phyloP scores from a whole-genome alignment of 2,797 vertebrate species.

The Lagodon rhomboides region DNA sequence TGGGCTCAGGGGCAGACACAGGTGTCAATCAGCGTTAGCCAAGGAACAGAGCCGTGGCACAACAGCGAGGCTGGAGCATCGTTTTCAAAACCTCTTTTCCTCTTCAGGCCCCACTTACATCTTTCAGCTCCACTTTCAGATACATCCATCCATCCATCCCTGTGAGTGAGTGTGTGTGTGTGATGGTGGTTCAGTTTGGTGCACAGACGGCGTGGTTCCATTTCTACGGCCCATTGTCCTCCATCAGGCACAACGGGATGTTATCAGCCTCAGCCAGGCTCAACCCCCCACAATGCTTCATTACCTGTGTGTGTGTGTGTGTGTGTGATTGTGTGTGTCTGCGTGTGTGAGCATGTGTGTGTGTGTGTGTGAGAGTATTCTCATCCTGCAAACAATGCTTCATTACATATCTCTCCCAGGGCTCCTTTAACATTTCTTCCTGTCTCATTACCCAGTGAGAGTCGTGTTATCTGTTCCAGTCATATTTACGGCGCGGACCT shows the following conservation, averaged over 20 bases:
- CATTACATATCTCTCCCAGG: constrained; percentile 70
- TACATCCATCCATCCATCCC: constrained; percentile 56
- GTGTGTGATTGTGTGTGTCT: constrained; percentile 36
- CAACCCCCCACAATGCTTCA: constrained; percentile 79
- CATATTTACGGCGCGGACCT: constrained; percentile 74
- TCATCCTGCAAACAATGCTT: constrained; percentile 73
- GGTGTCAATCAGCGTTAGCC: constrained; percentile 34
- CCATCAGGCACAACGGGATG: constrained; percentile 78
- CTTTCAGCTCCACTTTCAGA: constrained; percentile 34
- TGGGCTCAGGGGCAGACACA: constrained; percentile 8
- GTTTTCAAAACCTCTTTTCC: constrained; percentile 36
- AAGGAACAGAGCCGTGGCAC: constrained; percentile 1
- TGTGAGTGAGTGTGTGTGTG: constrained; percentile 15
- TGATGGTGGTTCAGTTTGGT: constrained; percentile 49
- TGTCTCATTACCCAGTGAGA: constrained; percentile 73
- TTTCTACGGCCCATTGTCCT: constrained; percentile 79
- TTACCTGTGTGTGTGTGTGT: constrained; percentile 66
- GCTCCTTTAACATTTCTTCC: constrained; percentile 69
- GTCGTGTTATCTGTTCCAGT: constrained; percentile 69
- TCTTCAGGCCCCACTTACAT: constrained; percentile 35
- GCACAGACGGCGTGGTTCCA: constrained; percentile 57
- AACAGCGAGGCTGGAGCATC: neutral
- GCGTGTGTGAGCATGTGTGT: constrained; percentile 48
- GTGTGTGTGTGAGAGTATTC: constrained; percentile 30
- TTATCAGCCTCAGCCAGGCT: constrained; percentile 83